These are phyloP conservation scores for Cataglyphis cursor DNA, from an alignment of 2,888 invertebrate species.

Conservation along the genomic window DNA sequence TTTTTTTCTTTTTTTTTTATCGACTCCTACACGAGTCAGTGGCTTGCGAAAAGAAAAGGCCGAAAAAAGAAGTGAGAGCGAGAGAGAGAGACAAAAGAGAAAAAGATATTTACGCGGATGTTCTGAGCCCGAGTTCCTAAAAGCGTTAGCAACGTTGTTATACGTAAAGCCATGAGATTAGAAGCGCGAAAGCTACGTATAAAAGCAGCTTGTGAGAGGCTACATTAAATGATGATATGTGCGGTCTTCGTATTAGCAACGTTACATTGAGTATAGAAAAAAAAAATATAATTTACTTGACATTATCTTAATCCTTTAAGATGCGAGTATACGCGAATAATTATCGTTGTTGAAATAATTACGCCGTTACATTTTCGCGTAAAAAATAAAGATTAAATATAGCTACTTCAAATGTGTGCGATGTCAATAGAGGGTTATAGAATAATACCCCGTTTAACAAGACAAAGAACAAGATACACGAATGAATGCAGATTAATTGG, in stretches of 20 bases:
- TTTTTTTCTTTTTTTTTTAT: conserved; percentile 17
- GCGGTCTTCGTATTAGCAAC: neutral
- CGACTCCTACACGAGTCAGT: conserved; percentile 10
- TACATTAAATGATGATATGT: conserved; percentile 35
- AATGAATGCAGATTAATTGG: conserved; percentile 38
- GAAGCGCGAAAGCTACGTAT: conserved; percentile 9
- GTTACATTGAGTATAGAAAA: neutral
- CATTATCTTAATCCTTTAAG: conserved; percentile 12
- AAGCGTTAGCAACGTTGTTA: neutral
- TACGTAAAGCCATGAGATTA: conserved; percentile 28
- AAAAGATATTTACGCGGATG: conserved; percentile 6
- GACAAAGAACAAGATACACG: conserved; percentile 26
- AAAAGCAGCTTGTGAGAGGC: conserved; percentile 5
- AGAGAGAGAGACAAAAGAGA: neutral
- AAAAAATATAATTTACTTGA: conserved; percentile 30
- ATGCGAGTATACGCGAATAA: neutral
- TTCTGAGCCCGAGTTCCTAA: neutral
- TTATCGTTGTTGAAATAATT: conserved; percentile 22
- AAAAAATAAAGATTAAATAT: neutral
- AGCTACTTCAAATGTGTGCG: neutral
- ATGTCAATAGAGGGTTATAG: neutral
- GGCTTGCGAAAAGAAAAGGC: conserved; percentile 32
- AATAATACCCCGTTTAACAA: conserved; percentile 3
- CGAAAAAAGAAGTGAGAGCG: neutral
- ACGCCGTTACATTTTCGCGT: neutral